Evolutionary conservation across 2,888 invertebrate genomes (phyloP).

Genomic region (Diachrysia chrysitis): DNA sequence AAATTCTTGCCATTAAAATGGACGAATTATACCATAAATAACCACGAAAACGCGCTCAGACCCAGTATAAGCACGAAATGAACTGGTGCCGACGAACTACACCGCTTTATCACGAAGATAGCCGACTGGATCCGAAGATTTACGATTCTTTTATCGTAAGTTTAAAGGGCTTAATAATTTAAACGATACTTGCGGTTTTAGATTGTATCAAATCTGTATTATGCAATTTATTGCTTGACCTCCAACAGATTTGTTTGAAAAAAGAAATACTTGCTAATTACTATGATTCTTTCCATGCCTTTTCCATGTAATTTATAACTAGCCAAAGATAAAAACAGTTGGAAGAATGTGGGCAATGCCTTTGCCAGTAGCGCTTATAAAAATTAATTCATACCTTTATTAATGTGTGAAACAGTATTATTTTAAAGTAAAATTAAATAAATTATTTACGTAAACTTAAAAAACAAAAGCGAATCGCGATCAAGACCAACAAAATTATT

Average conservation of each 20-base stretch:
- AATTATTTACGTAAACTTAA: too few relatives aligned
- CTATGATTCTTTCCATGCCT: background rate
- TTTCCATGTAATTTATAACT: background rate
- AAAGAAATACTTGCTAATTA: slow-evolving; percentile 11
- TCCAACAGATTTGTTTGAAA: slow-evolving; percentile 16
- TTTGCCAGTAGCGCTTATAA: background rate
- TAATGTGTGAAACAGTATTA: too few relatives aligned
- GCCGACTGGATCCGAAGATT: slow-evolving; percentile 61
- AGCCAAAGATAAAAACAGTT: background rate
- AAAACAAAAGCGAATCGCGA: too few relatives aligned
- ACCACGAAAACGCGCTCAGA: slow-evolving; percentile 2
- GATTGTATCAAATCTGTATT: slow-evolving; percentile 53
- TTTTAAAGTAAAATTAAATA: too few relatives aligned
- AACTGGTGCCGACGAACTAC: slow-evolving; percentile 47
- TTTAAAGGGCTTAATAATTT: slow-evolving; percentile 69
- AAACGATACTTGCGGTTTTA: slow-evolving; percentile 56
- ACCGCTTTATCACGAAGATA: slow-evolving; percentile 55
- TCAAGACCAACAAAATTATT: background rate
- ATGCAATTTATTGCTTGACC: slow-evolving; percentile 46
- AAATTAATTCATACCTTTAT: background rate
- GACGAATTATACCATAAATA: background rate
- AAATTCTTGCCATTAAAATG: background rate
- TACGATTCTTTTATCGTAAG: slow-evolving; percentile 71
- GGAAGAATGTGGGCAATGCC: background rate
- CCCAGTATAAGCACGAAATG: slow-evolving; percentile 31